Evolutionary conservation across 2,888 invertebrate species (phyloP).

Genomic region (Acanthoscelides obtectus): DNA sequence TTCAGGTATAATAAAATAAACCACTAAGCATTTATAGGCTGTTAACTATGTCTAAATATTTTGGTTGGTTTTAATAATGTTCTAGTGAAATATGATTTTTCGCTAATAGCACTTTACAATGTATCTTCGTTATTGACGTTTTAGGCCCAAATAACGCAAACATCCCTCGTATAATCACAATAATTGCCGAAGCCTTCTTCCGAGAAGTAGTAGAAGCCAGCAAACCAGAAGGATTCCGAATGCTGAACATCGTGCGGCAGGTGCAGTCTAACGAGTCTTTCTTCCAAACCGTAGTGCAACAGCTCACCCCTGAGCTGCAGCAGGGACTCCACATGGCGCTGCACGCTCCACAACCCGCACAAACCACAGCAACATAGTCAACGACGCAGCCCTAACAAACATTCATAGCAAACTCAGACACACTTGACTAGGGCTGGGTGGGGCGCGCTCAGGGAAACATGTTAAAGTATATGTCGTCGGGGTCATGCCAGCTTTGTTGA

Average conservation of each 20-base stretch:
- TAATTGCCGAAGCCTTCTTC: slow-evolving; percentile 87
- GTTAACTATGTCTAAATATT: too few relatives aligned
- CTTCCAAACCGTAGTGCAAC: slow-evolving; percentile 49
- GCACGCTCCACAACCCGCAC: slow-evolving; percentile 35
- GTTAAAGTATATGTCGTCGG: too few relatives aligned
- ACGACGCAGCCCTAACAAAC: not conserved
- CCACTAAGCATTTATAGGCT: too few relatives aligned
- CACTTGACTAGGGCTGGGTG: too few relatives aligned
- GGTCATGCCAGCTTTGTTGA: too few relatives aligned
- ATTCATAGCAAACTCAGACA: not conserved
- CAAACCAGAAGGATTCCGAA: slow-evolving; percentile 69
- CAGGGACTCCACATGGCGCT: slow-evolving; percentile 76
- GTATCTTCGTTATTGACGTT: too few relatives aligned
- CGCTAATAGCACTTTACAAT: too few relatives aligned
- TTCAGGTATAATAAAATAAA: too few relatives aligned
- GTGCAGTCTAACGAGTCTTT: slow-evolving; percentile 64
- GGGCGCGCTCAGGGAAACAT: not conserved
- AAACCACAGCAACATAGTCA: slow-evolving; percentile 4
- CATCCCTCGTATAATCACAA: slow-evolving; percentile 79
- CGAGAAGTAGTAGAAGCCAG: slow-evolving; percentile 75
- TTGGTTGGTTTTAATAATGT: too few relatives aligned
- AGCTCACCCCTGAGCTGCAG: slow-evolving; percentile 75
- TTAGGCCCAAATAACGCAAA: slow-evolving; percentile 82
- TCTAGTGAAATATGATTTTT: too few relatives aligned
- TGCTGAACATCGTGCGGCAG: slow-evolving; percentile 80